Percentiles rank a stretch among this genome's conserved stretches.
Conservation (phyloP, 1,140 invertebrate genomes). For the Drosophila chauvacae region DNA sequence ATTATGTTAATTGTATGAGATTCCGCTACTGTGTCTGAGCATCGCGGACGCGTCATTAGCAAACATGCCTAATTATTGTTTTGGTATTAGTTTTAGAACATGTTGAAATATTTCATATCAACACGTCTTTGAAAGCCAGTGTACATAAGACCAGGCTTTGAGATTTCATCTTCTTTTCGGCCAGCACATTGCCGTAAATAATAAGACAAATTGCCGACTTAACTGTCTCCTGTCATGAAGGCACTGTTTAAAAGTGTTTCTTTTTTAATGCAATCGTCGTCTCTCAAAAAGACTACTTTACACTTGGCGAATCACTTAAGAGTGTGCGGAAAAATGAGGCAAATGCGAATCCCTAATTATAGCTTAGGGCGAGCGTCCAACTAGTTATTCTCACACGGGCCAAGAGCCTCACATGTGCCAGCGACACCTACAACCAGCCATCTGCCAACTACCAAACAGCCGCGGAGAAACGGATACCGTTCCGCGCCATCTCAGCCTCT, state of each 20-base stretch:
- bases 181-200: conserved; percentile 4
- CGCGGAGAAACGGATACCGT: conserved; percentile 71
- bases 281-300: conserved; percentile 40
- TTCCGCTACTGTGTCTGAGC: conserved; percentile 59
- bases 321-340: conserved; percentile 48
- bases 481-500: conserved; percentile 66
- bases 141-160: conserved; percentile 6
- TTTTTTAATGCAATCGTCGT: conserved; percentile 29
- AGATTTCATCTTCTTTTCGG: conserved; percentile 11
- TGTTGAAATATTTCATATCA: conserved; percentile 55
- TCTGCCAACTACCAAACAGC: conserved; percentile 37
- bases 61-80: conserved; percentile 59
- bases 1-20: conserved; percentile 59
- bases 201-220: conserved; percentile 37
- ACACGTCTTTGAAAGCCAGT: conserved; percentile 35
- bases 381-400: conserved; percentile 53
- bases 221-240: conserved; percentile 34
- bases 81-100: conserved; percentile 40
- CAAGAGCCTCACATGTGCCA: conserved; percentile 28
- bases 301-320: conserved; percentile 48
- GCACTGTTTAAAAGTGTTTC: conserved; percentile 35
- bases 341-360: conserved; percentile 63
- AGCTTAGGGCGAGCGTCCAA: conserved; percentile 44
- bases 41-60: conserved; percentile 51
- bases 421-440: conserved; percentile 40